A percentile compares a stretch with the other conserved stretches of the same genome.
Evolutionary conservation across 2,797 vertebrate genomes (phyloP).

Genomic region (Cyprinodon diabolis): DNA sequence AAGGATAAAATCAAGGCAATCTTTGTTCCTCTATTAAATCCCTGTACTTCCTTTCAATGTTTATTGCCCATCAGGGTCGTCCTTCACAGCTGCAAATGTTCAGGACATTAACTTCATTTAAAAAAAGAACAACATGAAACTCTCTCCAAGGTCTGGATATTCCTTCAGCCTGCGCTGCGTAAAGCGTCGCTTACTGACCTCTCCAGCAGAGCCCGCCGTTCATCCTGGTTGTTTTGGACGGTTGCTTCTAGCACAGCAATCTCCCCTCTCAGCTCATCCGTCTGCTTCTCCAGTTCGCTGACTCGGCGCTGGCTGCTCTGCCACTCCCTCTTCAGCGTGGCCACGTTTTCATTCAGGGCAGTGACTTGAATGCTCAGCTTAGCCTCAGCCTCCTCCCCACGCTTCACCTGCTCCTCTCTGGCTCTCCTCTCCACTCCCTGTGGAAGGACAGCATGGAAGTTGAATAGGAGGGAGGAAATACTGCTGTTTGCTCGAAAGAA

Average conservation of each 20-base stretch:
- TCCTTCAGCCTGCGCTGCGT: neutral
- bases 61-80: neutral
- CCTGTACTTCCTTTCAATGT: neutral
- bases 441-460: neutral
- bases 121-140: no score
- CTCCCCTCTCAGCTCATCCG: constrained; percentile 94
- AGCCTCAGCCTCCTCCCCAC: constrained; percentile 87
- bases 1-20: neutral
- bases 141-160: no score
- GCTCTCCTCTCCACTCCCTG: constrained; percentile 87
- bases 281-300: constrained; percentile 94
- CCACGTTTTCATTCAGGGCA: constrained; percentile 94
- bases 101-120: no score
- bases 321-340: constrained; percentile 96
- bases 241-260: constrained; percentile 97
- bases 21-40: neutral
- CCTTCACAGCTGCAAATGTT: neutral
- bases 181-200: constrained; percentile 75
- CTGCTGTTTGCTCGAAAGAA: neutral
- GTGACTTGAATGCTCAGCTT: constrained; percentile 89
- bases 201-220: constrained; percentile 92
- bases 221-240: constrained; percentile 97
- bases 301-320: constrained; percentile 93
- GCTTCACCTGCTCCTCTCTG: constrained; percentile 85
- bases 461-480: neutral